Evolutionary conservation across 2,113 vertebrate genomes (phyloP), one percentile per base, ranked within the genome.

Genomic region (Crotalus viridis): DNA sequence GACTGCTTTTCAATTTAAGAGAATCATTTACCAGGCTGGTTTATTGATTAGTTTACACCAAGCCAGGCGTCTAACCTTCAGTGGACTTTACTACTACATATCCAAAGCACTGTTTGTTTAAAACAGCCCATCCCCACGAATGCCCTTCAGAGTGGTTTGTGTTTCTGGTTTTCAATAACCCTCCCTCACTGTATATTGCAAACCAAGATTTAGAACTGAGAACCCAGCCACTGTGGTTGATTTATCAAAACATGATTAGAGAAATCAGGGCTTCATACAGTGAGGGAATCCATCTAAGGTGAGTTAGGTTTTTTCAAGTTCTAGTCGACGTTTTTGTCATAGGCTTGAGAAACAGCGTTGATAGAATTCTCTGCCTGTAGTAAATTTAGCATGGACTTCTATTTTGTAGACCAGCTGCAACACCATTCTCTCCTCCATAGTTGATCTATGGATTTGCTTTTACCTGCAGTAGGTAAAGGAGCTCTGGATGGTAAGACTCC

Each of bases 1-100:
- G 85, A 3, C 56, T 24, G 55, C 85, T 64, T 51, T 61, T 51
- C 90, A 55, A 57, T 57, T 57, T 46, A 12, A 24, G 85, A 48
- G 48, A 93, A 90, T 90, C 57, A 87, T 93, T 93, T 13, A 87
- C 92, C 57, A 88, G 57, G 26, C 19, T 28, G 48, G 55, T 17
- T 52, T 87, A 10, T 55, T 6, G 55, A 89, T 74, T 48, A 87
- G 22, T 87, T 54, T n/a, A 90, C 61, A 87, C 46, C 88, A 90
- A 19, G 86, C 9, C 56, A n/a, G 48, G 21, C 17, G 24, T 52
- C 9, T 43, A 57, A 26, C 4, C 28, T 21, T 48, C 24, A 5
- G 9, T 87, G 57, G 54, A 90, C 92, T 90, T 93, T 90, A 51
- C 48, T 64, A 28, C 56, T 10, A 26, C 26, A 54, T 24, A 5